Percentiles rank a stretch among this genome's conserved stretches.
phyloP scores from a whole-genome alignment of 1,140 invertebrate species.

The Drosophila ironensis region DNA sequence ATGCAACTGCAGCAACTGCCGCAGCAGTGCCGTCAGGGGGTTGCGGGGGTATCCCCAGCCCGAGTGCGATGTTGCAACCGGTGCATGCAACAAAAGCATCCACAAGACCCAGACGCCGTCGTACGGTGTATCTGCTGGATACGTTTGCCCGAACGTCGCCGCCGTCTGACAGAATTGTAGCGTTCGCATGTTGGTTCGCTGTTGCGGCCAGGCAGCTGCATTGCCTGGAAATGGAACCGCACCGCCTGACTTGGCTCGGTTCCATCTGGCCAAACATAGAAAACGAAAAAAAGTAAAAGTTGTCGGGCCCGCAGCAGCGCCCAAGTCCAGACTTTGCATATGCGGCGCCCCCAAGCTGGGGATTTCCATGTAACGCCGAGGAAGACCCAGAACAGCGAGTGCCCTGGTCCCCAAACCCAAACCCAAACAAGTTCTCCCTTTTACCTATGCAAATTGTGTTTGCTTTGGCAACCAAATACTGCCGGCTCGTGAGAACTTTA shows the following conservation, averaged over 20 bases:
- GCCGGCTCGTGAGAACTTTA: not conserved
- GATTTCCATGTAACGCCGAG: not conserved
- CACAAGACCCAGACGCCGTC: conserved; percentile 26
- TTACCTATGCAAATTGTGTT: too few species aligned
- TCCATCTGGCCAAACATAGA: conserved; percentile 73
- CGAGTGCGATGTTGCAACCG: conserved; percentile 66
- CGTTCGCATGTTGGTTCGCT: too few species aligned
- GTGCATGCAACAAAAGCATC: conserved; percentile 61
- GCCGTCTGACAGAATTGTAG: conserved; percentile 64
- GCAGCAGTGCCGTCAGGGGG: conserved; percentile 5
- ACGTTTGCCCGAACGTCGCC: conserved; percentile 23
- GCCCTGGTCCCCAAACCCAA: not conserved
- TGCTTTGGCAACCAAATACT: too few species aligned
- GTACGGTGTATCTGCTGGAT: conserved; percentile 52
- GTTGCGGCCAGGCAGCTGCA: conserved; percentile 65
- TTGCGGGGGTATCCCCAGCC: too few species aligned
- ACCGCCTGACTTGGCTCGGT: conserved; percentile 34
- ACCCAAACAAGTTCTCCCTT: not conserved
- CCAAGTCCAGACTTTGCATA: too few species aligned
- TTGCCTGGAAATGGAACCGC: not conserved
- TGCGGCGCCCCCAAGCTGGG: not conserved
- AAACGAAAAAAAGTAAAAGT: conserved; percentile 61
- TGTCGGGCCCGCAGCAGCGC: not conserved
- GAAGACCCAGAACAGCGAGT: not conserved
- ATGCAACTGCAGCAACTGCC: conserved; percentile 18